These are phyloP conservation scores for Lethrus apterus DNA, from an alignment of 1,140 invertebrate genomes.

Conservation along the genomic window DNA sequence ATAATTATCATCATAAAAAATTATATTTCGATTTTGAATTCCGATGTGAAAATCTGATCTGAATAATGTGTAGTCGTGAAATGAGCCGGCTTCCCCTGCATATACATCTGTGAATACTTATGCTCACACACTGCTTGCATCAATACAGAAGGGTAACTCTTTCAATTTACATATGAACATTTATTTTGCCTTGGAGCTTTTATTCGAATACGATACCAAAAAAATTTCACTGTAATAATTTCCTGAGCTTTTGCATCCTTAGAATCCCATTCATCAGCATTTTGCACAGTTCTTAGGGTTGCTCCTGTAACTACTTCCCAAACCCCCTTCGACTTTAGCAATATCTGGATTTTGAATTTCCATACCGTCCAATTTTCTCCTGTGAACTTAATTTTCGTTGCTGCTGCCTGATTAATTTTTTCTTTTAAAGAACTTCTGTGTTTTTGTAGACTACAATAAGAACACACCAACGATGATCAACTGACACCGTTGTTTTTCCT, in stretches of 20 bases:
- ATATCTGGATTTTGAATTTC: no score
- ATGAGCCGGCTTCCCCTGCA: slow-evolving; percentile 16
- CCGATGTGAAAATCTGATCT: slow-evolving; percentile 13
- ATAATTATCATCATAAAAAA: slow-evolving; percentile 4
- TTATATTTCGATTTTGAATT: slow-evolving; percentile 5
- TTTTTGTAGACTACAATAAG: slow-evolving; percentile 9
- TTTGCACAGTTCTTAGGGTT: no score
- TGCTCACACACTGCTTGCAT: slow-evolving; percentile 21
- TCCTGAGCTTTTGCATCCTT: no score
- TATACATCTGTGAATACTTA: slow-evolving; percentile 18
- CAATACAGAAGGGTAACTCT: slow-evolving; percentile 17
- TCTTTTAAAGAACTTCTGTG: slow-evolving; percentile 4
- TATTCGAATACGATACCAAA: slow-evolving; percentile 15
- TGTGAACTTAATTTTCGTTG: no score
- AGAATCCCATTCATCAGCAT: no score
- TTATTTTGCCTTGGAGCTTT: slow-evolving; percentile 11
- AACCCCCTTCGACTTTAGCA: no score
- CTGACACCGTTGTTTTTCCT: no score
- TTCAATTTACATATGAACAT: slow-evolving; percentile 21
- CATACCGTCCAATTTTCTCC: no score
- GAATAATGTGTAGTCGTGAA: slow-evolving; percentile 13
- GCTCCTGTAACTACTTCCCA: no score
- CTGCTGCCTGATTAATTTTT: no score
- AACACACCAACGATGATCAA: not conserved
- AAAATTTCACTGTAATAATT: slow-evolving; percentile 2